These are phyloP conservation scores for Drosophila neutralis DNA, from an alignment of 2,888 invertebrate genomes.

Conservation along the genomic window DNA sequence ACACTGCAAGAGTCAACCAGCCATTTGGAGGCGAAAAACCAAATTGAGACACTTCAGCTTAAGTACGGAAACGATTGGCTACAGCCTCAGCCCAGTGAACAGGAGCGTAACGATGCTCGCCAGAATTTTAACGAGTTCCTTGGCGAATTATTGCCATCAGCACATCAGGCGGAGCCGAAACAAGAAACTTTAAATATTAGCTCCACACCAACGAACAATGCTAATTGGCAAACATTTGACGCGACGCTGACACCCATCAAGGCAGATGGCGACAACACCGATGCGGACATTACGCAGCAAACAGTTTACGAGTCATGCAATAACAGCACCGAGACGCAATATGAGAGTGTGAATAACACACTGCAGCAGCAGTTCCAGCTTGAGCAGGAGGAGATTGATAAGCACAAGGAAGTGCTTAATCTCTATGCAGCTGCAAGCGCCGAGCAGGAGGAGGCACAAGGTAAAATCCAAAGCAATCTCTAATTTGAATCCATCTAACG, in stretches of 20 bases:
- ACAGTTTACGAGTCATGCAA: constrained; percentile 56
- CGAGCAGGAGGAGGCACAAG: constrained; percentile 50
- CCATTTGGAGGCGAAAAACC: constrained; percentile 87
- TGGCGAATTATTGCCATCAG: constrained; percentile 59
- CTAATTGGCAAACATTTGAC: constrained; percentile 33
- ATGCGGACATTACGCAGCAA: constrained; percentile 31
- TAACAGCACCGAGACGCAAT: constrained; percentile 56
- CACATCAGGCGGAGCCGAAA: neutral
- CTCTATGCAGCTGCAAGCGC: constrained; percentile 57
- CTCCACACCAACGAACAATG: constrained; percentile 73
- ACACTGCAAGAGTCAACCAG: constrained; percentile 66
- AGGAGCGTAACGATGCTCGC: constrained; percentile 64
- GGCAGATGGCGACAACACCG: constrained; percentile 6
- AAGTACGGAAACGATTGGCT: constrained; percentile 88
- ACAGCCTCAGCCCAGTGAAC: constrained; percentile 71
- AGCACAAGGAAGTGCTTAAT: constrained; percentile 66
- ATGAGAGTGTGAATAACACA: constrained; percentile 57
- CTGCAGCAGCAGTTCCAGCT: constrained; percentile 4
- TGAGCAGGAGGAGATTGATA: constrained; percentile 43
- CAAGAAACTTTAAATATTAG: constrained; percentile 29
- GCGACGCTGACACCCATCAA: constrained; percentile 58
- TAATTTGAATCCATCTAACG: neutral
- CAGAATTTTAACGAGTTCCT: constrained; percentile 79
- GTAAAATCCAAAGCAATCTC: constrained; percentile 13
- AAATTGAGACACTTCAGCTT: constrained; percentile 86